These are phyloP conservation scores for Scaptomyza pallida DNA, from an alignment of 1,140 invertebrate genomes.

Conservation along the genomic window DNA sequence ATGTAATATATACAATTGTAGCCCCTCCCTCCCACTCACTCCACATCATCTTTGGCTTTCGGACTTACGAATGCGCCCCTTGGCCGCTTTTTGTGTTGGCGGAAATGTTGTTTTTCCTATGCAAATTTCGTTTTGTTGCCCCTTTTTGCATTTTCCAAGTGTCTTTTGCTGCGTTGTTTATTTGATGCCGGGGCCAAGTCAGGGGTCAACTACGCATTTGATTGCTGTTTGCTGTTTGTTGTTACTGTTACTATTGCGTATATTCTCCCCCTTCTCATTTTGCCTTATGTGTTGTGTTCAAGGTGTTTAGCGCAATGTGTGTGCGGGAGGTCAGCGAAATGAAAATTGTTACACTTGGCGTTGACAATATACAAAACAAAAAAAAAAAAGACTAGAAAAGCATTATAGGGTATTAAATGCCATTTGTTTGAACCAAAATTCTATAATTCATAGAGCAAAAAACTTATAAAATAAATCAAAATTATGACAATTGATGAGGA, in stretches of 20 bases:
- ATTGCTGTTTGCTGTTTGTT: constrained; percentile 40
- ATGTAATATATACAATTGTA: constrained; percentile 48
- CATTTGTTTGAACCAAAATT: background rate
- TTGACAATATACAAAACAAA: constrained; percentile 24
- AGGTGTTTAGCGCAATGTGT: constrained; percentile 36
- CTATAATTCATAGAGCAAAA: background rate
- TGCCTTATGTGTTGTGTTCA: background rate
- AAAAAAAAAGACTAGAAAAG: background rate
- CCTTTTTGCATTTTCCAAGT: constrained; percentile 52
- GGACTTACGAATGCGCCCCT: constrained; percentile 23
- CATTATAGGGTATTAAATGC: background rate
- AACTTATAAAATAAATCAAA: too few species aligned
- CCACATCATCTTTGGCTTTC: background rate
- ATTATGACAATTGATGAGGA: too few species aligned
- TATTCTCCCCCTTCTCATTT: background rate
- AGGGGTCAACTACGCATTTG: constrained; percentile 60
- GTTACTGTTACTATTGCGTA: constrained; percentile 30
- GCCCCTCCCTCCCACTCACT: too few species aligned
- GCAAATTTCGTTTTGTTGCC: constrained; percentile 42
- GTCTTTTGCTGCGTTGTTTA: constrained; percentile 54
- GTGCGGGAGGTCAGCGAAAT: constrained; percentile 53
- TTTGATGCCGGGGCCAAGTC: constrained; percentile 49
- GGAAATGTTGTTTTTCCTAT: constrained; percentile 60
- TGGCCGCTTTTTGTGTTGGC: constrained; percentile 53
- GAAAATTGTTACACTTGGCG: constrained; percentile 36